A percentile compares a stretch with the other conserved stretches of the same genome.
Conservation (phyloP, 1,140 invertebrate species). For the Oedothorax gibbosus region DNA sequence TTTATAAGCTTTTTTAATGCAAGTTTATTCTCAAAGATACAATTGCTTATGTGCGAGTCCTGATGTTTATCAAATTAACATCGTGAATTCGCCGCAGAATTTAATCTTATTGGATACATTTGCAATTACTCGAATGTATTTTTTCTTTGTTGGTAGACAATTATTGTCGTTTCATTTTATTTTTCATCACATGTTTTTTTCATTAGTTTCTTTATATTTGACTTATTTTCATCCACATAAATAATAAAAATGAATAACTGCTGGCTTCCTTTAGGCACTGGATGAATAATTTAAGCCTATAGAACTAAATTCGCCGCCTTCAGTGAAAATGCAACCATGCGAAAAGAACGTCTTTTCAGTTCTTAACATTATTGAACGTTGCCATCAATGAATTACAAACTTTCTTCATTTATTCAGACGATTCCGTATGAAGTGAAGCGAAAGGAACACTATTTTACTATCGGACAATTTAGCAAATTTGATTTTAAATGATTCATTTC, state of each 20-base stretch:
- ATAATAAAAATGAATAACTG: constrained; percentile 7
- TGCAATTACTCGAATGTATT: constrained; percentile 26
- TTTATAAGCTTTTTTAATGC: neutral
- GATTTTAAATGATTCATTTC: constrained; percentile 57
- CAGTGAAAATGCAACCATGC: constrained; percentile 41
- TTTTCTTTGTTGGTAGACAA: constrained; percentile 6
- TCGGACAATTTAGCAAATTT: constrained; percentile 55
- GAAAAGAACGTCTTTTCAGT: constrained; percentile 16
- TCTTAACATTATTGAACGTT: constrained; percentile 47
- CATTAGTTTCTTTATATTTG: constrained; percentile 18
- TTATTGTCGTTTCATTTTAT: constrained; percentile 36
- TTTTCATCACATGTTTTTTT: constrained; percentile 10
- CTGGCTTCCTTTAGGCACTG: neutral
- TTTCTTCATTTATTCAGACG: constrained; percentile 46
- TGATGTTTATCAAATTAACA: constrained; percentile 47
- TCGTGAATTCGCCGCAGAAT: constrained; percentile 17
- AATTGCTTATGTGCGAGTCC: neutral
- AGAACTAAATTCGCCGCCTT: constrained; percentile 9
- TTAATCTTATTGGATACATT: constrained; percentile 22
- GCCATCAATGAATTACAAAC: constrained; percentile 40
- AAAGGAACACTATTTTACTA: constrained; percentile 47
- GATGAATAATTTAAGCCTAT: constrained; percentile 33
- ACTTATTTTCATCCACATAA: constrained; percentile 17
- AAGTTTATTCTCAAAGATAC: neutral
- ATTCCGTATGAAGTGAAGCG: constrained; percentile 42